A percentile compares a stretch with the other conserved stretches of the same genome.
Conservation (phyloP, 2,888 invertebrate genomes). For the Catotricha subobsoleta region DNA sequence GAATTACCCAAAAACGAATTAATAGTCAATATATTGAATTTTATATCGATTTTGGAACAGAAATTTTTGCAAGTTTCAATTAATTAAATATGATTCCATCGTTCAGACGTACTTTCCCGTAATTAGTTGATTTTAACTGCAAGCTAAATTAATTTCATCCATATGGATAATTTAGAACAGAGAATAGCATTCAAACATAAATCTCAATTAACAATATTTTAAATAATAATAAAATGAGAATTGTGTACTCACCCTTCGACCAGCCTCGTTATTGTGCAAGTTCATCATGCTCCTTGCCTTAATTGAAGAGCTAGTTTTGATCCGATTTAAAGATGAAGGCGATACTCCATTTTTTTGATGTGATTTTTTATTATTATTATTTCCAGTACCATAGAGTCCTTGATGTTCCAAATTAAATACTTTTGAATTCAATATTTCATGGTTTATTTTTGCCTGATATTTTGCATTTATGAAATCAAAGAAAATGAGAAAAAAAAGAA, state of each 20-base stretch:
- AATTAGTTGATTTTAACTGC: too few species aligned
- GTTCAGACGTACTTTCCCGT: too few species aligned
- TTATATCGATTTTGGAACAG: too few species aligned
- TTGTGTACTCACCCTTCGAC: slow-evolving; percentile 61
- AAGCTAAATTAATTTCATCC: too few species aligned
- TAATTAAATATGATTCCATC: too few species aligned
- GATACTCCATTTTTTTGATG: slow-evolving; percentile 11
- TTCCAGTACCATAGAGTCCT: slow-evolving; percentile 18
- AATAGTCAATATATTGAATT: too few species aligned
- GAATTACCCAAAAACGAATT: too few species aligned
- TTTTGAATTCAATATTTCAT: slow-evolving; percentile 28
- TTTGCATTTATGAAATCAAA: not conserved
- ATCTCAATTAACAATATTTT: too few species aligned
- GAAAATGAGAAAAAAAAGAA: not conserved
- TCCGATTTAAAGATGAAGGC: slow-evolving; percentile 8
- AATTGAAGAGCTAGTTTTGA: slow-evolving; percentile 18
- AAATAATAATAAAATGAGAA: too few species aligned
- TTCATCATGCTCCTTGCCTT: slow-evolving; percentile 82
- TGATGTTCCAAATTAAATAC: slow-evolving; percentile 24
- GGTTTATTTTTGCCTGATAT: slow-evolving; percentile 28
- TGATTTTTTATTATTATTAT: slow-evolving; percentile 12
- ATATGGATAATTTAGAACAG: too few species aligned
- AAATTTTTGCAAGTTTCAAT: too few species aligned
- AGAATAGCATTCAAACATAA: too few species aligned
- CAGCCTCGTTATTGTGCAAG: slow-evolving; percentile 95